Base-by-base conservation (phyloP, 2,113 vertebrate genomes). In the Hypocryptadius cinnamomeus region DNA sequence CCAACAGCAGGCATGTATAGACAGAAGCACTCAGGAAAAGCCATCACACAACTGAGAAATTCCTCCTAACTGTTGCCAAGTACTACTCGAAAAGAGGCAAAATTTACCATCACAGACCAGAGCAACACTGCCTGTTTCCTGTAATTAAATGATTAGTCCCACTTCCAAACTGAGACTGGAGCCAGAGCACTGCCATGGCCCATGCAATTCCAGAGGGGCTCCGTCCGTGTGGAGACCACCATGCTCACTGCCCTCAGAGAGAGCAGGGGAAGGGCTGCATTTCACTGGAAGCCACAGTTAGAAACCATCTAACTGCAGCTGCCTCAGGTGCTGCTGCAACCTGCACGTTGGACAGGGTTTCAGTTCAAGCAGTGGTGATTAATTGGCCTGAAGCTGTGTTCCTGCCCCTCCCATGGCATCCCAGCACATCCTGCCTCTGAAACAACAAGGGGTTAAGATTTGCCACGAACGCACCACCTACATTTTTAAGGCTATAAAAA, bases 401-500 rank as follows among this genome's bases (percentile, higher is more conserved):
- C 87, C 90, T 97, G 85, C 83, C 90, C 84, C 92, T 96, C 88
- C 94, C 87, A n/a, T 59, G 91, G 93, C 95, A 96, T 87, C 96
- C 60, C 51, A 96, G 89, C 89, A 90, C 81, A 54, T 33, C 85
- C 57, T 87, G 25, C 85, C 80, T 91, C 94, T 96, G 96, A 94
- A 94, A 94, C 83, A 95, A 95, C 92, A 95, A 96, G 92, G 96
- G 94, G 94, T 96, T 96, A 97, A 98, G 87, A 61, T 77, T 94
- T 94, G 93, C 93, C 72, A 79, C 13, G 15, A 96, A 94, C 0
- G 45, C 47, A 81, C 94, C 94, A 93, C 95, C 97, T 97, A 93
- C 96, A 70, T 96, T 97, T 97, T 94, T 95, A 96, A 97, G 97
- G 96, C 96, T 98, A 96, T 97, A 97, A 97, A 96, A 98, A 96